Conservation (phyloP, 2,888 invertebrate species). For the Alcis repandata region DNA sequence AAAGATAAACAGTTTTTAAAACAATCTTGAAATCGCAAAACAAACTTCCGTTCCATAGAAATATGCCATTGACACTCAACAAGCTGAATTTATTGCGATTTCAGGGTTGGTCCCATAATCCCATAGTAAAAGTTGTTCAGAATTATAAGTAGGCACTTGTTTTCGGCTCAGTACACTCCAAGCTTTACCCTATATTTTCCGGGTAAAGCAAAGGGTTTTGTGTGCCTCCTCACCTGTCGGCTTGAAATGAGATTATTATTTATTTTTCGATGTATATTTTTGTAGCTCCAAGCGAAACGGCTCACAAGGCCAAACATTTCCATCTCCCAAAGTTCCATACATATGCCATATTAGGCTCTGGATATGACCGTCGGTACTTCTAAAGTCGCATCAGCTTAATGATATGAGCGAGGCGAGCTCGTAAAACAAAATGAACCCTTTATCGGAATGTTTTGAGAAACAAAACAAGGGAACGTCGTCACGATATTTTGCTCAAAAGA, state of each 20-base stretch:
- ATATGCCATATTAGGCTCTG: slow-evolving; percentile 3
- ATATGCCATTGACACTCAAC: too few relatives aligned
- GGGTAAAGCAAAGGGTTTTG: slow-evolving; percentile 19
- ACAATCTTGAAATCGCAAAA: too few relatives aligned
- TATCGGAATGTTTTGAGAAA: slow-evolving; percentile 36
- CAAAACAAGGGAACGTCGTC: slow-evolving; percentile 32
- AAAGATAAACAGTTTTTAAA: too few relatives aligned
- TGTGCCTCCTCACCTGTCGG: slow-evolving; percentile 6
- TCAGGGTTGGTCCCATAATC: too few relatives aligned
- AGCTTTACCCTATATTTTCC: slow-evolving; percentile 5
- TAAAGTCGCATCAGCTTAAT: slow-evolving; percentile 31
- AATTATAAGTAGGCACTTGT: too few relatives aligned
- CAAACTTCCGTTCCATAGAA: too few relatives aligned
- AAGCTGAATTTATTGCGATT: too few relatives aligned
- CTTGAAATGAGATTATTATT: slow-evolving; percentile 18
- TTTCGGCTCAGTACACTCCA: too few relatives aligned
- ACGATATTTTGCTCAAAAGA: slow-evolving; percentile 32
- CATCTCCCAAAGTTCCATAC: slow-evolving; percentile 15
- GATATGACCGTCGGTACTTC: slow-evolving; percentile 18
- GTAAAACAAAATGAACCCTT: slow-evolving; percentile 38
- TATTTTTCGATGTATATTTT: slow-evolving; percentile 19
- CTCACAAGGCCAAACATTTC: slow-evolving; percentile 4
- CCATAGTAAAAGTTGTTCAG: too few relatives aligned
- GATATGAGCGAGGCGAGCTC: slow-evolving; percentile 26
- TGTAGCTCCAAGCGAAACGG: slow-evolving; percentile 9